Percentiles rank a stretch among this genome's conserved stretches.
These are phyloP conservation scores for Hyles euphorbiae DNA, from an alignment of 1,140 invertebrate genomes.

Conservation along the genomic window DNA sequence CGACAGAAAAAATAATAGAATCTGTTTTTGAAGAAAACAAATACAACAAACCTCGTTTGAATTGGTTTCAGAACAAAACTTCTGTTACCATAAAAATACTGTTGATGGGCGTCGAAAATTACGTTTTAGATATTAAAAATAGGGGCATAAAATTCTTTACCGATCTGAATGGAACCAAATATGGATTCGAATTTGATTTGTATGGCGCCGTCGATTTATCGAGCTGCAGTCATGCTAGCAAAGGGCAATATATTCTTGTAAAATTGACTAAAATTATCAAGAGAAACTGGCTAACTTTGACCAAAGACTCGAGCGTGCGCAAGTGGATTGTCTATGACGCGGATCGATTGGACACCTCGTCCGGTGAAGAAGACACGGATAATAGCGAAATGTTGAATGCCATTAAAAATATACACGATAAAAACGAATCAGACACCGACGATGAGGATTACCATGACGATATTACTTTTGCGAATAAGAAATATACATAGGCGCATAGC, in stretches of 20 bases:
- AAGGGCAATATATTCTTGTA: slow-evolving; percentile 50
- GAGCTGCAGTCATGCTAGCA: slow-evolving; percentile 39
- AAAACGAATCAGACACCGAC: slow-evolving; percentile 17
- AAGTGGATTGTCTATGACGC: slow-evolving; percentile 61
- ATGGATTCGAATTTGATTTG: slow-evolving; percentile 50
- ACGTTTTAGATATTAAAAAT: slow-evolving; percentile 39
- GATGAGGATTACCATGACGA: slow-evolving; percentile 25
- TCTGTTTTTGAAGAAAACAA: no score
- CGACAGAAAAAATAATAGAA: no score
- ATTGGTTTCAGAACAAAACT: slow-evolving; percentile 50
- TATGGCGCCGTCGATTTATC: slow-evolving; percentile 43
- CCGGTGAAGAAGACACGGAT: slow-evolving; percentile 42
- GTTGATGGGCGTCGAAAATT: slow-evolving; percentile 44
- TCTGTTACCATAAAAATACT: slow-evolving; percentile 48
- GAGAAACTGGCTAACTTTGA: slow-evolving; percentile 49
- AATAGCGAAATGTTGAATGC: slow-evolving; percentile 8
- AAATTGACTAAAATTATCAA: slow-evolving; percentile 43
- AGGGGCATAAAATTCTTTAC: slow-evolving; percentile 37
- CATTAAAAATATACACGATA: slow-evolving; percentile 11
- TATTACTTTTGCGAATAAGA: slow-evolving; percentile 6
- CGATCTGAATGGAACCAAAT: slow-evolving; percentile 31
- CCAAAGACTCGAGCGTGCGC: slow-evolving; percentile 29
- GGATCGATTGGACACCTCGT: slow-evolving; percentile 47
- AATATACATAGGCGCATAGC: neutral
- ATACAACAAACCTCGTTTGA: slow-evolving; percentile 40